phyloP scores from a whole-genome alignment of 2,113 vertebrate species.

The Pachypanchax playfairii region DNA sequence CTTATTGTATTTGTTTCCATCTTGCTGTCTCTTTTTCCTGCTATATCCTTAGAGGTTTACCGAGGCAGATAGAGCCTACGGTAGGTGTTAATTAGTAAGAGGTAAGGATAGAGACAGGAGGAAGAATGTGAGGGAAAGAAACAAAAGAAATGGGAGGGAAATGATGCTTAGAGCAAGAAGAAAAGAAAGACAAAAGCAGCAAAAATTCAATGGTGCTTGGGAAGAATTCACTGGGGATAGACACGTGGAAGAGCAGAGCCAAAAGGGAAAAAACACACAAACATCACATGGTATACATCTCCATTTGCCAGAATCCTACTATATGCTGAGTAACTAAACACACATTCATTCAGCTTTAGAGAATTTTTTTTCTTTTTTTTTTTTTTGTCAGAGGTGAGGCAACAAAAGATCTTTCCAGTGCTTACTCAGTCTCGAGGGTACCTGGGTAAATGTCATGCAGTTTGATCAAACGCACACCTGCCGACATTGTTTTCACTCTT shows the following conservation, averaged over 20 bases:
- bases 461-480: slow-evolving; percentile 66
- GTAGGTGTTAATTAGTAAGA: slow-evolving; percentile 67
- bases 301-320: slow-evolving; percentile 14
- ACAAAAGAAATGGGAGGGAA: slow-evolving; percentile 49
- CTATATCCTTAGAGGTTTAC: slow-evolving; percentile 58
- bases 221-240: slow-evolving; percentile 15
- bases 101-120: slow-evolving; percentile 55
- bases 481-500: slow-evolving; percentile 63
- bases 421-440: slow-evolving; percentile 60
- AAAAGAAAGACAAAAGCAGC: slow-evolving; percentile 22
- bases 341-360: slow-evolving; percentile 36
- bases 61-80: slow-evolving; percentile 53
- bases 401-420: slow-evolving; percentile 62
- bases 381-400: slow-evolving; percentile 42
- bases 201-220: slow-evolving; percentile 12
- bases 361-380: slow-evolving; percentile 38
- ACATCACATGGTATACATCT: slow-evolving; percentile 14
- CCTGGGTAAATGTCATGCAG: slow-evolving; percentile 66
- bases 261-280: slow-evolving; percentile 8
- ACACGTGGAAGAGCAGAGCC: slow-evolving; percentile 16
- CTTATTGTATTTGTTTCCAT: slow-evolving; percentile 54
- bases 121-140: slow-evolving; percentile 43
- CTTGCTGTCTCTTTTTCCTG: slow-evolving; percentile 40
- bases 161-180: slow-evolving; percentile 33
- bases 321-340: slow-evolving; percentile 23